phyloP scores from a whole-genome alignment of 2,888 invertebrate species.

The Tricholauxania praeusta region DNA sequence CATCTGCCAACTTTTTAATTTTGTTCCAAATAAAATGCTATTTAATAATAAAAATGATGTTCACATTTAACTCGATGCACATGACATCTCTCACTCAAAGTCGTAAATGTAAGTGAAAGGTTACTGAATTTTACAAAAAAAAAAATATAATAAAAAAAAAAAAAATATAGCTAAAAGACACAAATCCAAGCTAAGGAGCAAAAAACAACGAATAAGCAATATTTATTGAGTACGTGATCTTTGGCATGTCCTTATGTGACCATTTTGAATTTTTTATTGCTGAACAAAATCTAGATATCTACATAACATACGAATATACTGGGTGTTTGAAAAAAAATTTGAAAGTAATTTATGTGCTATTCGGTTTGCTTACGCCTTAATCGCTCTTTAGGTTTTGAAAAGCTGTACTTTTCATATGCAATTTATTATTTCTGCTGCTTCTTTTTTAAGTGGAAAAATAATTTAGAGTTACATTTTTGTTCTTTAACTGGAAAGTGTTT shows the following conservation, averaged over 20 bases:
- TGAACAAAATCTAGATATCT: conserved; percentile 42
- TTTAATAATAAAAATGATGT: too few species aligned
- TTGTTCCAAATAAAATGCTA: too few species aligned
- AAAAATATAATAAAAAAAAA: conserved; percentile 20
- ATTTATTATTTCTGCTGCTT: too few species aligned
- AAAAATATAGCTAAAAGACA: conserved; percentile 25
- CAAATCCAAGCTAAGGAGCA: conserved; percentile 2
- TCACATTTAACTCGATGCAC: neutral
- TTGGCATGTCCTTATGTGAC: conserved; percentile 68
- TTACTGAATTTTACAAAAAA: neutral
- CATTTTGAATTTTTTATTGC: conserved; percentile 67
- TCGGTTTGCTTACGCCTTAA: too few species aligned
- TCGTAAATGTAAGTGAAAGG: conserved; percentile 27
- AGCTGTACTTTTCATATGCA: too few species aligned
- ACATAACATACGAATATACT: conserved; percentile 48
- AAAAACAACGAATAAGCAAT: conserved; percentile 60
- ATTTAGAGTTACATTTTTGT: too few species aligned
- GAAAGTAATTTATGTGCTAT: too few species aligned
- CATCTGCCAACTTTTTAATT: too few species aligned
- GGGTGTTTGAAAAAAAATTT: neutral
- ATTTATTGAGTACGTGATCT: conserved; percentile 69
- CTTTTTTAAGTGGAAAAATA: too few species aligned
- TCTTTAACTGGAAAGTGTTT: too few species aligned
- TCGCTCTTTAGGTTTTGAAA: too few species aligned
- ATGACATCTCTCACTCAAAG: conserved; percentile 16